phyloP scores from a whole-genome alignment of 2,113 vertebrate species.

The Pavo muticus region DNA sequence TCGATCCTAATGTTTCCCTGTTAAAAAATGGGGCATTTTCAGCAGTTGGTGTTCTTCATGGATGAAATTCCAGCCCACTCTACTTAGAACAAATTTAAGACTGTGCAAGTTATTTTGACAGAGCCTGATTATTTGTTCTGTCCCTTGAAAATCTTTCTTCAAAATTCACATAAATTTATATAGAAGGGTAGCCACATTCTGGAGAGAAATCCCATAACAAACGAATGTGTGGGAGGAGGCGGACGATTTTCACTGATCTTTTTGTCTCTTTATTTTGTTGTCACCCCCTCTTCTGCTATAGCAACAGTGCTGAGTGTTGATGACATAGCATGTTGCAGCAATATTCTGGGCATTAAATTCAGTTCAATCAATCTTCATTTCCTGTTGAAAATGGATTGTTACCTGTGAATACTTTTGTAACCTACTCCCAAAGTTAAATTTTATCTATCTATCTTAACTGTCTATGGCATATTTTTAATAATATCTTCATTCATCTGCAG shows the following conservation, averaged over 20 bases:
- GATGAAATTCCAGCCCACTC: not conserved
- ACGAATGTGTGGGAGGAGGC: not conserved
- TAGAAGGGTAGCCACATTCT: not conserved
- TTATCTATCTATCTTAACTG: not conserved
- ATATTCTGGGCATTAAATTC: not conserved
- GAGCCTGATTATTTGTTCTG: not conserved
- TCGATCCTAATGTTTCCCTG: not conserved
- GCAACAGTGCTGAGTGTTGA: not conserved
- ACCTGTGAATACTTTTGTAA: not conserved
- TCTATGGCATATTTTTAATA: not conserved
- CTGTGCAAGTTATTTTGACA: not conserved
- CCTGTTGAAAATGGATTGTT: not conserved
- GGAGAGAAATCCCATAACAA: not conserved
- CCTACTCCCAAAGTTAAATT: not conserved
- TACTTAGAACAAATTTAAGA: not conserved
- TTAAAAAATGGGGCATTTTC: not conserved
- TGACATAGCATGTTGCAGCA: not conserved
- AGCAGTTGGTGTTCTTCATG: not conserved
- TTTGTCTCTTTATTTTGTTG: slow-evolving; percentile 21
- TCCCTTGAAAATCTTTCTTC: not conserved
- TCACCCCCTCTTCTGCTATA: slow-evolving; percentile 11
- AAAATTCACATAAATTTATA: not conserved
- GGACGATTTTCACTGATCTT: not conserved
- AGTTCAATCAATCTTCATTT: not conserved
- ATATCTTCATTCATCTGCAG: not conserved